Percentiles rank a stretch among this genome's conserved stretches.
These are phyloP conservation scores for Athalia cordata DNA, from an alignment of 2,888 invertebrate species.

Conservation along the genomic window DNA sequence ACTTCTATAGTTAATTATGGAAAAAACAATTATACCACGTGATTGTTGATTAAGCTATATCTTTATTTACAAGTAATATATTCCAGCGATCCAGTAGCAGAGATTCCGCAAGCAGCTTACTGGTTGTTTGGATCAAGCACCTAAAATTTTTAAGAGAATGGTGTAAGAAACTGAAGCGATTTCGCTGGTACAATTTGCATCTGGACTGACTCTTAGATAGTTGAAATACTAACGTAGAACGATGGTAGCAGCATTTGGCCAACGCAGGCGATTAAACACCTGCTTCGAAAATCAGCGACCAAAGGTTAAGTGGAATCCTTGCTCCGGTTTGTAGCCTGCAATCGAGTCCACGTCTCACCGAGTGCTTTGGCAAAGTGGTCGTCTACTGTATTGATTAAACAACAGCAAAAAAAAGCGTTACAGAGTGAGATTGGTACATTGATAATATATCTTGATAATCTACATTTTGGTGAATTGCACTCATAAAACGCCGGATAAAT, in stretches of 20 bases:
- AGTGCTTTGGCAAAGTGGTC: conserved; percentile 71
- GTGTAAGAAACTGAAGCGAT: not conserved
- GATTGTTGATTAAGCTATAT: conserved; percentile 35
- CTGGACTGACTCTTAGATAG: too few species aligned
- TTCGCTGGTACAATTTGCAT: not conserved
- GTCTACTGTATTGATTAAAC: conserved; percentile 61
- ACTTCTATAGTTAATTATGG: not conserved
- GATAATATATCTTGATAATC: too few species aligned
- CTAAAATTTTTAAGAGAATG: conserved; percentile 7
- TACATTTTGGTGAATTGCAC: too few species aligned
- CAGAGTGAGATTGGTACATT: not conserved
- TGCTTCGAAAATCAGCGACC: not conserved
- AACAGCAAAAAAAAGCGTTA: conserved; percentile 44
- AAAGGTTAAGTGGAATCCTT: conserved; percentile 68
- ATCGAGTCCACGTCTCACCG: conserved; percentile 72
- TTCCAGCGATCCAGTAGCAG: conserved; percentile 34
- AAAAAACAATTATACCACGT: not conserved
- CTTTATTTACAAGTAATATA: conserved; percentile 39
- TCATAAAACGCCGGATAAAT: too few species aligned
- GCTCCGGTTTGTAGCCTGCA: conserved; percentile 67
- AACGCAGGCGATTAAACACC: not conserved
- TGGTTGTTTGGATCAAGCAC: conserved; percentile 3
- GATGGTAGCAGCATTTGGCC: conserved; percentile 30
- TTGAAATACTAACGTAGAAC: conserved; percentile 34
- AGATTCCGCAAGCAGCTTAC: not conserved